A percentile compares a stretch with the other conserved stretches of the same genome.
Conservation (phyloP, 2,888 invertebrate genomes). For the Busseola fusca region DNA sequence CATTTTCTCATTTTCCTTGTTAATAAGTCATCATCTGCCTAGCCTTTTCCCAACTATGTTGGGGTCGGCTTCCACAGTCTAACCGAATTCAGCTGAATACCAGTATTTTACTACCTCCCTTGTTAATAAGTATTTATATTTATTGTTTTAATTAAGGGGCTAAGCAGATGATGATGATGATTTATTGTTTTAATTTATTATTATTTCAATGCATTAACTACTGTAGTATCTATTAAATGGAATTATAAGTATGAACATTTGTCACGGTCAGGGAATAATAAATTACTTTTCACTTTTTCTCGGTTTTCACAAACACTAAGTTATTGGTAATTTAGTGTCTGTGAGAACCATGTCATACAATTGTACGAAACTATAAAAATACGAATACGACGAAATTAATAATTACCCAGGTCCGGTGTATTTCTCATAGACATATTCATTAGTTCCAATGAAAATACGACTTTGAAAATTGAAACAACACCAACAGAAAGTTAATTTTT, state of each 20-base stretch:
- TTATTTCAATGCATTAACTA: not conserved
- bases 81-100: too few relatives aligned
- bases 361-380: not conserved
- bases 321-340: too few relatives aligned
- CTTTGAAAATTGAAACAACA: not conserved
- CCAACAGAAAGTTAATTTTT: not conserved
- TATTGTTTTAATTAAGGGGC: too few relatives aligned
- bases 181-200: too few relatives aligned
- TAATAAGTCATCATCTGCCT: too few relatives aligned
- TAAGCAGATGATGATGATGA: too few relatives aligned
- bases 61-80: too few relatives aligned
- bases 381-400: not conserved
- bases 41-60: too few relatives aligned
- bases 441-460: not conserved
- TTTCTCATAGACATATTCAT: not conserved
- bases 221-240: not conserved
- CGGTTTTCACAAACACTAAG: not conserved
- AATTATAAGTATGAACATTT: not conserved
- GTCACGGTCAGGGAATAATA: not conserved
- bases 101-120: too few relatives aligned
- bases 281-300: not conserved
- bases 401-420: not conserved
- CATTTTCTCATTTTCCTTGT: slow-evolving; percentile 11
- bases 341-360: too few relatives aligned
- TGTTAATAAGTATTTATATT: too few relatives aligned